phyloP scores from a whole-genome alignment of 1,140 invertebrate species.

The Zeugodacus cucurbitae region DNA sequence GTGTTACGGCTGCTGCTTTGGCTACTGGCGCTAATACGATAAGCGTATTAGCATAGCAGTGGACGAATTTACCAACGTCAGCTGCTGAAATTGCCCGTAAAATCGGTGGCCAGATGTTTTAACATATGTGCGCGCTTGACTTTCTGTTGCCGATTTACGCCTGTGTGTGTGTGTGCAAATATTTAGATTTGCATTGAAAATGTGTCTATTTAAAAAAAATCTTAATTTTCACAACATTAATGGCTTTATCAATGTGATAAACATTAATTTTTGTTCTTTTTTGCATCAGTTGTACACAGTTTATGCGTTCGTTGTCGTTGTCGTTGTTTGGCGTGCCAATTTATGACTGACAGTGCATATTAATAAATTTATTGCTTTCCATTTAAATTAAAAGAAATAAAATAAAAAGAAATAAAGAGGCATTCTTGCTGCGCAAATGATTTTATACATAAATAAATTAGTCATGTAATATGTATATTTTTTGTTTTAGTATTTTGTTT shows the following conservation, averaged over 20 bases:
- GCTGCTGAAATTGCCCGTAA: not conserved
- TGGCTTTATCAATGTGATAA: not conserved
- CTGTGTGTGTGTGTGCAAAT: not conserved
- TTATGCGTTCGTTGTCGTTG: not conserved
- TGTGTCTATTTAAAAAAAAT: not conserved
- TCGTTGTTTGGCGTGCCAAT: no score
- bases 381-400: no score
- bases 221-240: not conserved
- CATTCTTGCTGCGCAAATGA: no score
- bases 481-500: no score
- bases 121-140: not conserved
- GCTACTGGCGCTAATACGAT: not conserved
- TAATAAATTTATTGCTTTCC: no score
- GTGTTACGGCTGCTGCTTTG: not conserved
- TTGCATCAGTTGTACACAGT: not conserved
- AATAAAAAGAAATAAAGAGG: no score
- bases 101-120: not conserved
- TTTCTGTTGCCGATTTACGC: not conserved
- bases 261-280: not conserved
- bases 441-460: no score
- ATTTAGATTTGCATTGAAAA: not conserved
- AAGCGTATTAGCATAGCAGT: conserved; percentile 11
- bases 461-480: no score
- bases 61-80: not conserved
- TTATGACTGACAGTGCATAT: no score